phyloP scores from a whole-genome alignment of 2,888 invertebrate species.

The Drosophila paranaensis region DNA sequence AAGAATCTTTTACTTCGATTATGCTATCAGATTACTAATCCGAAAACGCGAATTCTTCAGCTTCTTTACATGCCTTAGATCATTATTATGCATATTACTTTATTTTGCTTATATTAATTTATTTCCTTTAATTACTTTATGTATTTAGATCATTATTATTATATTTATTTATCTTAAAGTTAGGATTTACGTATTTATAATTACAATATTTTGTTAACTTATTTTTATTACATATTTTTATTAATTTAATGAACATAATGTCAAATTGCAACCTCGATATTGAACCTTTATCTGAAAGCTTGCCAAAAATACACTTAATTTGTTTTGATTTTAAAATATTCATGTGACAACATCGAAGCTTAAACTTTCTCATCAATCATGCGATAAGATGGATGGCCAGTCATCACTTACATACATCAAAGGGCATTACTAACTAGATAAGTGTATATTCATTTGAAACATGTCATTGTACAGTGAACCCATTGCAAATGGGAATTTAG shows the following conservation, averaged over 20 bases:
- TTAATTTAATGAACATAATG: background rate
- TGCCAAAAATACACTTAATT: background rate
- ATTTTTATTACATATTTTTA: too few species aligned
- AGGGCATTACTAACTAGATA: background rate
- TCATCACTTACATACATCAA: background rate
- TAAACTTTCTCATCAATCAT: background rate
- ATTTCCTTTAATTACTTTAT: too few species aligned
- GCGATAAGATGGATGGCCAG: background rate
- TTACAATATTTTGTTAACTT: too few species aligned
- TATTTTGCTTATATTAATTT: too few species aligned
- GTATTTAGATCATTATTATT: too few species aligned
- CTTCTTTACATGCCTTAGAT: background rate
- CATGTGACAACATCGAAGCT: background rate
- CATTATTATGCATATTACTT: background rate
- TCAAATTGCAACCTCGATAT: background rate
- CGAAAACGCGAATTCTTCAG: background rate
- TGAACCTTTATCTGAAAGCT: background rate
- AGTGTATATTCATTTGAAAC: background rate
- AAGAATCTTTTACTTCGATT: background rate
- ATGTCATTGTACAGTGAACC: background rate
- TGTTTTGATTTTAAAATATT: background rate
- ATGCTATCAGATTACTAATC: background rate
- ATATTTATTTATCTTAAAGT: too few species aligned
- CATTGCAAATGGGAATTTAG: background rate
- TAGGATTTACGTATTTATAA: too few species aligned